phyloP scores from a whole-genome alignment of 2,113 vertebrate genomes.

The Dermatemys mawii region DNA sequence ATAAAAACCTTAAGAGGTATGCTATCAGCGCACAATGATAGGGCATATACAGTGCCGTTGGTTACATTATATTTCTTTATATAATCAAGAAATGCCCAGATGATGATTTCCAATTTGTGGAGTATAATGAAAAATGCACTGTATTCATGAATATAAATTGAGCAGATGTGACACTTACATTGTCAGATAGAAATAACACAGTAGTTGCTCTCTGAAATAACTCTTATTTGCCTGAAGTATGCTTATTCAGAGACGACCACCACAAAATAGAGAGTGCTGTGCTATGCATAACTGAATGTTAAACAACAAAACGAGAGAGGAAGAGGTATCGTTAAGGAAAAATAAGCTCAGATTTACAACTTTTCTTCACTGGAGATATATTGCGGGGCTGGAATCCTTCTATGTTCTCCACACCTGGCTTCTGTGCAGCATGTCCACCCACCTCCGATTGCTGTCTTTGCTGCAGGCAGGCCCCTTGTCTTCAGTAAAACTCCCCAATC shows the following conservation, averaged over 20 bases:
- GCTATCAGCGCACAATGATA: background rate
- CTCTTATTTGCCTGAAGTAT: conserved; percentile 46
- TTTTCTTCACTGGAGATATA: background rate
- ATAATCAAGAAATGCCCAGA: conserved; percentile 55
- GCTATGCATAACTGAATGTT: conserved; percentile 11
- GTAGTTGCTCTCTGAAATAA: background rate
- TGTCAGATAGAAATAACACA: conserved; percentile 39
- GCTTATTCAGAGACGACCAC: conserved; percentile 12
- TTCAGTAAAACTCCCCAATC: background rate
- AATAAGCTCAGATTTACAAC: background rate
- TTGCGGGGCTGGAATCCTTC: background rate
- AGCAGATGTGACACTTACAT: conserved; percentile 5
- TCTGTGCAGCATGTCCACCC: background rate
- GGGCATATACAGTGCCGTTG: background rate
- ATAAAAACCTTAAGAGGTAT: background rate
- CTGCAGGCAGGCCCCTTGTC: background rate
- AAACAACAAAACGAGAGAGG: background rate
- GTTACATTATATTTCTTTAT: conserved; percentile 39
- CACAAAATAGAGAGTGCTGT: background rate
- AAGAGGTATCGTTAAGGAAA: background rate
- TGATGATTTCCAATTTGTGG: conserved; percentile 49
- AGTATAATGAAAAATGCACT: conserved; percentile 11
- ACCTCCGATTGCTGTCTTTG: background rate
- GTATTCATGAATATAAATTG: conserved; percentile 70
- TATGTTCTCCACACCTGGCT: background rate